These are phyloP conservation scores for Patella vulgata DNA, from an alignment of 1,140 invertebrate genomes.

Conservation along the genomic window DNA sequence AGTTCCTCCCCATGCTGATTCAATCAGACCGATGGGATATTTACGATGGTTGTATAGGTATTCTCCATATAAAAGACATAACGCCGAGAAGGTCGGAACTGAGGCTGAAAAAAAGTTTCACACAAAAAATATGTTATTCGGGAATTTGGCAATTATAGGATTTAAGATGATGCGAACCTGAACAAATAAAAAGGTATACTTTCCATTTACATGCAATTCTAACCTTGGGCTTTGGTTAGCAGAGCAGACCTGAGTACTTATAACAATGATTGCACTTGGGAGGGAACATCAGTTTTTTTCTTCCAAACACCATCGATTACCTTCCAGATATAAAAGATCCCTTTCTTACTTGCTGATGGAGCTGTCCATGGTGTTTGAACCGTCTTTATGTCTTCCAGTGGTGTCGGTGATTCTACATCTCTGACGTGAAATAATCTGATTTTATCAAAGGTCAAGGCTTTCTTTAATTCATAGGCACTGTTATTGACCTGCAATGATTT, in stretches of 20 bases:
- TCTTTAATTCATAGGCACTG: conserved; percentile 5
- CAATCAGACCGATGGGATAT: conserved; percentile 52
- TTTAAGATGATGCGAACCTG: no score
- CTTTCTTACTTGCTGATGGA: conserved; percentile 8
- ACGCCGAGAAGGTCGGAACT: conserved; percentile 48
- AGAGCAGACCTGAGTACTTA: no score
- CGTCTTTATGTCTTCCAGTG: not conserved
- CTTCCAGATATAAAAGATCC: not conserved
- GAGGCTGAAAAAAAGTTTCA: not conserved
- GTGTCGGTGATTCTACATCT: conserved; percentile 13
- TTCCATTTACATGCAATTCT: no score
- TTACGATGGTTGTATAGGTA: conserved; percentile 39
- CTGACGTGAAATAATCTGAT: conserved; percentile 11
- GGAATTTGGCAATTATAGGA: no score
- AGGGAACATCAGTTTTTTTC: no score
- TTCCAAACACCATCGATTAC: no score
- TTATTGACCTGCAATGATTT: conserved; percentile 5
- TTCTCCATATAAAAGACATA: conserved; percentile 57
- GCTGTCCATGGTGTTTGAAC: conserved; percentile 10
- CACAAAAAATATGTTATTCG: no score
- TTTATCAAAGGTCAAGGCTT: conserved; percentile 2
- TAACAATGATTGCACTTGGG: no score
- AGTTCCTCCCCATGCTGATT: conserved; percentile 51
- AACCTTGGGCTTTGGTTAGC: no score
- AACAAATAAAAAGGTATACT: no score